Evolutionary conservation across 2,888 invertebrate species (phyloP).

Genomic region (Nebria brevicollis): DNA sequence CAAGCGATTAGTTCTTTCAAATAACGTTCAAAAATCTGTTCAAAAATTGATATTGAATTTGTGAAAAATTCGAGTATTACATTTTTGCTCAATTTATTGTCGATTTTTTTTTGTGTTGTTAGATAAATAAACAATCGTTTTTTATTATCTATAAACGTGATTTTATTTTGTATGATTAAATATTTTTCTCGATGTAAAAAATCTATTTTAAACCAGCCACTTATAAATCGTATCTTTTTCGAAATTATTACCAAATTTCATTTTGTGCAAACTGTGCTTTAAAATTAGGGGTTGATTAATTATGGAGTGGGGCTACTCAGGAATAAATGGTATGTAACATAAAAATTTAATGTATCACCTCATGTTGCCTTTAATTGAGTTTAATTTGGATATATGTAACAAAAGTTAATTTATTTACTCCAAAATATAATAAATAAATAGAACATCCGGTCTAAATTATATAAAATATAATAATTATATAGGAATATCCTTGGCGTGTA

Average conservation of each 20-base stretch:
- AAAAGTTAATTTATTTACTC: too few relatives aligned
- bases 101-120: neutral
- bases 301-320: constrained; percentile 23
- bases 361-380: too few relatives aligned
- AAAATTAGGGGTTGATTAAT: neutral
- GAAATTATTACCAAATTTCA: neutral
- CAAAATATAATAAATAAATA: too few relatives aligned
- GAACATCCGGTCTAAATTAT: neutral
- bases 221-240: neutral
- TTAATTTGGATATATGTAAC: too few relatives aligned
- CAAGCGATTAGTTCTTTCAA: constrained; percentile 12
- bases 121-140: neutral
- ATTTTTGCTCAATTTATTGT: neutral
- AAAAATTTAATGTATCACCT: too few relatives aligned
- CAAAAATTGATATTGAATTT: neutral
- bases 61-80: neutral
- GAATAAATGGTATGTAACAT: constrained; percentile 12
- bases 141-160: constrained; percentile 1
- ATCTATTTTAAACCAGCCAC: neutral
- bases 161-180: neutral
- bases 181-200: neutral
- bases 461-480: neutral
- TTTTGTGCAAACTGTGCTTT: neutral
- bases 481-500: neutral
- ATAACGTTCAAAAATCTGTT: neutral